Percentiles rank a stretch among this genome's conserved stretches.
Conservation (phyloP, 2,797 vertebrate species). For the Arremon aurantiirostris region DNA sequence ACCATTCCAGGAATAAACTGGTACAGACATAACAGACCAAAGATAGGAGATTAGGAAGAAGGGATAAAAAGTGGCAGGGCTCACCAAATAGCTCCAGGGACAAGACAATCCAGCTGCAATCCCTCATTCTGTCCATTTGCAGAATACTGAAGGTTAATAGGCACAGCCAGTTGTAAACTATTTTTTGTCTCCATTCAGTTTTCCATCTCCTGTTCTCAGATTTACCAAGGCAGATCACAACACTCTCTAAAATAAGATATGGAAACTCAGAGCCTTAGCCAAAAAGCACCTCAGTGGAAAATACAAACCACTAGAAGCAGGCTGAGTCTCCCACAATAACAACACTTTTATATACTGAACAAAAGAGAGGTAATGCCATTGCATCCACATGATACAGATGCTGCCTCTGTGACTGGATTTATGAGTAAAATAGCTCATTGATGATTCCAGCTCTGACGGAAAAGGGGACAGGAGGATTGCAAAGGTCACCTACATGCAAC, state of each 20-base stretch:
- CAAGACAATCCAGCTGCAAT: neutral
- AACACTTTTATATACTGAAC: neutral
- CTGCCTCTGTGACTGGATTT: neutral
- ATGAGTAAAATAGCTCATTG: neutral
- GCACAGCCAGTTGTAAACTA: neutral
- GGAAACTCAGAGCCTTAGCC: neutral
- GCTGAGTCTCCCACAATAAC: neutral
- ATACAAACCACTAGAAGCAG: neutral
- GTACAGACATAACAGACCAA: neutral
- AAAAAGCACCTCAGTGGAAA: neutral
- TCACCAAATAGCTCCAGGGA: neutral
- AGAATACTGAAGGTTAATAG: neutral
- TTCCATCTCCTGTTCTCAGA: neutral
- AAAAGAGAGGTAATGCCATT: neutral
- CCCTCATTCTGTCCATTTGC: neutral
- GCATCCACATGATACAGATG: neutral
- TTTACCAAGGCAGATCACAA: neutral
- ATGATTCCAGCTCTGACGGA: neutral
- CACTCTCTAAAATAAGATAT: neutral
- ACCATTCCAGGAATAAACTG: neutral
- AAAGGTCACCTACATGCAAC: neutral
- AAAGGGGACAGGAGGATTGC: neutral
- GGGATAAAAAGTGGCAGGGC: neutral
- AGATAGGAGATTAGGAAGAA: neutral
- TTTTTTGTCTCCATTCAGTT: neutral